phyloP scores from a whole-genome alignment of 1,140 invertebrate species.

The Aphaenogaster floridana region DNA sequence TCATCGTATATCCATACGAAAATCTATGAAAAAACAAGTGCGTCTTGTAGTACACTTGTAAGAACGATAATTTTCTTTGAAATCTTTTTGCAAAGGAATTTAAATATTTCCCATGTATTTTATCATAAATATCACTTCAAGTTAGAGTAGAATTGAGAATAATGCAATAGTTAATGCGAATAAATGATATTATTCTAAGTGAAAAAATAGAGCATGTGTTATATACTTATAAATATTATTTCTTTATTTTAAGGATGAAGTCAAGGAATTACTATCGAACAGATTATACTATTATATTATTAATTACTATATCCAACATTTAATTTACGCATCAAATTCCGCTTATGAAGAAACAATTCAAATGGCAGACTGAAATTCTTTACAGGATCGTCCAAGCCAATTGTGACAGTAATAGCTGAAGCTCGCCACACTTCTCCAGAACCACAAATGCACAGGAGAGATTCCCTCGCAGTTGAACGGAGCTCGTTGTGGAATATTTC shows the following conservation, averaged over 20 bases:
- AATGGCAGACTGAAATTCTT: conserved; percentile 70
- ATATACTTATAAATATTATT: background rate
- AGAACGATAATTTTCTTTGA: background rate
- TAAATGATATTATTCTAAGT: conserved; percentile 8
- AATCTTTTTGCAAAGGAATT: background rate
- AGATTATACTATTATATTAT: background rate
- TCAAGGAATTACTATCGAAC: background rate
- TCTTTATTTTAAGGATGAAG: background rate
- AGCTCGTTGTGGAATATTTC: conserved; percentile 53
- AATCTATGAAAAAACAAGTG: background rate
- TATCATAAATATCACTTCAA: background rate
- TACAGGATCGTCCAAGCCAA: conserved; percentile 74
- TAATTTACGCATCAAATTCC: background rate
- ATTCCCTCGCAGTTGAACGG: conserved; percentile 44
- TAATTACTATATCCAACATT: background rate
- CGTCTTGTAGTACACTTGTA: background rate
- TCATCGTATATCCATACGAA: background rate
- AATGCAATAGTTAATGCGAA: background rate
- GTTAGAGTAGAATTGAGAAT: background rate
- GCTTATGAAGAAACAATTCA: conserved; percentile 54
- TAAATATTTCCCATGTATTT: conserved; percentile 16
- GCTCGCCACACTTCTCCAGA: conserved; percentile 69
- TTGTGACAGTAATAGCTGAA: conserved; percentile 75
- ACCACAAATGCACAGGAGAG: conserved; percentile 7
- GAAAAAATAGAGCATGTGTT: background rate